Percentiles rank a stretch among this genome's conserved stretches.
Evolutionary conservation across 2,888 invertebrate species (phyloP).

Genomic region (Masnerella sp.): DNA sequence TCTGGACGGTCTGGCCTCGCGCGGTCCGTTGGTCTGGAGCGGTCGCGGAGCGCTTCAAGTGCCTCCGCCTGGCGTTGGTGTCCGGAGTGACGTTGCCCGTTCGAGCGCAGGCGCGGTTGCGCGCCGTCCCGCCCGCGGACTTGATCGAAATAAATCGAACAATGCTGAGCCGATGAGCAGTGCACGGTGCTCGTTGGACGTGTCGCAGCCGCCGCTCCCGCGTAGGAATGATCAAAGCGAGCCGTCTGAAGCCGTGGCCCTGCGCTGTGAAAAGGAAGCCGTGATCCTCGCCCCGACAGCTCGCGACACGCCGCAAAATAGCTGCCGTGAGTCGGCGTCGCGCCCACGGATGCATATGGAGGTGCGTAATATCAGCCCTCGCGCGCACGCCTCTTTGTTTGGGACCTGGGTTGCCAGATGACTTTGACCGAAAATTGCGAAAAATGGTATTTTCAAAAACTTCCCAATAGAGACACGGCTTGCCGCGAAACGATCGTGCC

Average conservation of each 20-base stretch:
- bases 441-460: no score
- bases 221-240: slow-evolving; percentile 74
- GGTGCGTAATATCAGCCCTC: slow-evolving; percentile 69
- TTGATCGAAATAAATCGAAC: slow-evolving; percentile 77
- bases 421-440: no score
- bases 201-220: slow-evolving; percentile 65
- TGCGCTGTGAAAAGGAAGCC: slow-evolving; percentile 72
- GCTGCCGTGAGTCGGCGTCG: slow-evolving; percentile 70
- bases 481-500: no score
- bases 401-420: no score
- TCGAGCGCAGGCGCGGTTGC: slow-evolving; percentile 54
- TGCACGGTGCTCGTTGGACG: slow-evolving; percentile 73
- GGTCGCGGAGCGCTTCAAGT: no score
- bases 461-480: no score
- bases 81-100: slow-evolving; percentile 66
- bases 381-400: no score
- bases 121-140: slow-evolving; percentile 66
- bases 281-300: slow-evolving; percentile 68
- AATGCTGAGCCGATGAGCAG: slow-evolving; percentile 73
- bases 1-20: no score
- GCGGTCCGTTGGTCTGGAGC: no score
- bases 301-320: slow-evolving; percentile 63
- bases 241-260: slow-evolving; percentile 71
- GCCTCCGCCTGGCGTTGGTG: slow-evolving; percentile 67
- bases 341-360: slow-evolving; percentile 76